Conservation (phyloP, 2,888 invertebrate genomes). For the Scrobipalpa atriplicella region DNA sequence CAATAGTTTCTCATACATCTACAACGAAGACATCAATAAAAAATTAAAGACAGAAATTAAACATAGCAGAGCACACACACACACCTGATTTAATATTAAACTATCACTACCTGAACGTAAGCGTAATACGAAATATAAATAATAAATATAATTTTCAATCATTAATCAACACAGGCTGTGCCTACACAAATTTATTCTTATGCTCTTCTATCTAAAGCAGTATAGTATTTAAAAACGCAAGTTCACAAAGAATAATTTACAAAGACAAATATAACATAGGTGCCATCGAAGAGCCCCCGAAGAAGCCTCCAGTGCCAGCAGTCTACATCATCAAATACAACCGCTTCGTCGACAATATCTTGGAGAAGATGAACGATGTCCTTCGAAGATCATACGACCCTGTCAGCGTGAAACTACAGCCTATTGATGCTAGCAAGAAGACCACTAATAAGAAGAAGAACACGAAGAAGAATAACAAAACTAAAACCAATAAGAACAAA, state of each 20-base stretch:
- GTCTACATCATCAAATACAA: slow-evolving; percentile 92
- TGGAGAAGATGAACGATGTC: slow-evolving; percentile 91
- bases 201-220: too few relatives aligned
- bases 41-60: too few relatives aligned
- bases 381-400: slow-evolving; percentile 92
- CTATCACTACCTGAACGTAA: too few relatives aligned
- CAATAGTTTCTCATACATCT: too few relatives aligned
- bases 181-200: too few relatives aligned
- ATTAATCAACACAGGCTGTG: too few relatives aligned
- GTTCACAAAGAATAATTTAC: not conserved
- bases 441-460: slow-evolving; percentile 75
- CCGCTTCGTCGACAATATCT: slow-evolving; percentile 91
- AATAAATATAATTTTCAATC: too few relatives aligned
- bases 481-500: slow-evolving; percentile 61
- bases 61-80: too few relatives aligned
- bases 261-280: slow-evolving; percentile 59
- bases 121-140: too few relatives aligned
- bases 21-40: too few relatives aligned
- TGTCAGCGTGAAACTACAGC: slow-evolving; percentile 89
- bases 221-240: not conserved
- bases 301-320: slow-evolving; percentile 82
- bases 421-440: slow-evolving; percentile 80
- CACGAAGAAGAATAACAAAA: slow-evolving; percentile 63
- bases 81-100: too few relatives aligned
- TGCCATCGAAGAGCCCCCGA: slow-evolving; percentile 67